These are phyloP conservation scores for Temnothorax nylanderi DNA, from an alignment of 1,140 invertebrate species.

Conservation along the genomic window DNA sequence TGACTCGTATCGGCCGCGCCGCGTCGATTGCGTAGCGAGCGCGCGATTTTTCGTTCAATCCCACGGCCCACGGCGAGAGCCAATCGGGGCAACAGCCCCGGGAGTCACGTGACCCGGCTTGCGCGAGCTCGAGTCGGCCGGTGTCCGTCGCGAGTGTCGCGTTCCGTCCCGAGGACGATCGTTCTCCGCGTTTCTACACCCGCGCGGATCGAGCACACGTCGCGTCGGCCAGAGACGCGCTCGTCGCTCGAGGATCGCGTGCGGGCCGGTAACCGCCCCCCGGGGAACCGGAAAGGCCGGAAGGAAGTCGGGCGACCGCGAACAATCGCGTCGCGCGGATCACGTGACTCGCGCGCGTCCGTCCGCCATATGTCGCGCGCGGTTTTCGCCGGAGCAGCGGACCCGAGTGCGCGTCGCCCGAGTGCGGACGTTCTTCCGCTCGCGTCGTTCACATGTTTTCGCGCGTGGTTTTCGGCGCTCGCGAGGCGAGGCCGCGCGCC, in stretches of 20 bases:
- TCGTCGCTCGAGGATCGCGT: background rate
- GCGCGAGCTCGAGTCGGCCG: background rate
- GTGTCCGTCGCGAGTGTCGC: background rate
- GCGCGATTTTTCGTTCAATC: background rate
- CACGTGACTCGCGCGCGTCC: slow-evolving; percentile 19
- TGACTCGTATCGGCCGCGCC: background rate
- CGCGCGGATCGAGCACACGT: too few species aligned
- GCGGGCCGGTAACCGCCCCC: background rate
- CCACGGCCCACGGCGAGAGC: background rate
- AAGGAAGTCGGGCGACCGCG: background rate
- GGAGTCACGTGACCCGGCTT: slow-evolving; percentile 7
- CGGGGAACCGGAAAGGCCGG: too few species aligned
- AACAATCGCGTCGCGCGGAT: background rate
- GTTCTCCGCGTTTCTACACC: background rate
- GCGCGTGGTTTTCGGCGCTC: background rate
- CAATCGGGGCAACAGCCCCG: slow-evolving; percentile 6
- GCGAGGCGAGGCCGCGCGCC: background rate
- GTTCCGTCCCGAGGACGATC: background rate
- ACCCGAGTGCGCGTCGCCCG: background rate
- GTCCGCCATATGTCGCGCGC: slow-evolving; percentile 36
- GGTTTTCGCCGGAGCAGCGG: background rate
- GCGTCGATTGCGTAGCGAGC: slow-evolving; percentile 2
- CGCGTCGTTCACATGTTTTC: background rate
- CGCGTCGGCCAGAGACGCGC: background rate
- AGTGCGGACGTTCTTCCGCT: background rate